Evolutionary conservation across 2,113 vertebrate genomes (phyloP).

Genomic region (Apteryx mantelli): DNA sequence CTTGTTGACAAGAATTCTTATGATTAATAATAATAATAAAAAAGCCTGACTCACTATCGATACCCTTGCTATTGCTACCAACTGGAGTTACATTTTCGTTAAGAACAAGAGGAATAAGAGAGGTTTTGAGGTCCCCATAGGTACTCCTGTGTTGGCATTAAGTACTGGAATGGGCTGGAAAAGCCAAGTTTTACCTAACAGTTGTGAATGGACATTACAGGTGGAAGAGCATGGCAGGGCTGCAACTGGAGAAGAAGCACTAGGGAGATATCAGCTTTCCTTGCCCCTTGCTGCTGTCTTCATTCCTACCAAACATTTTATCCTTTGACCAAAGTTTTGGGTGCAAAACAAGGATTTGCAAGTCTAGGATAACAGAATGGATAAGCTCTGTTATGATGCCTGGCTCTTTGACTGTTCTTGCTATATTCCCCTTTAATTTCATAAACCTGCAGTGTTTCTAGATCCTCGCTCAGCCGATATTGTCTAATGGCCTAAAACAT

Average conservation of each 20-base stretch:
- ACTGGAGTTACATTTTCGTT: conserved; percentile 7
- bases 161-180: not conserved
- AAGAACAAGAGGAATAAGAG: not conserved
- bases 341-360: not conserved
- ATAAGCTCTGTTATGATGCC: not conserved
- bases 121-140: conserved; percentile 10
- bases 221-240: not conserved
- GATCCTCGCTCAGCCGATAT: not conserved
- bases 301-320: not conserved
- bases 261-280: not conserved
- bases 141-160: not conserved
- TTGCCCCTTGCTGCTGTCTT: not conserved
- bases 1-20: conserved; percentile 60
- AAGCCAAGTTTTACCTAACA: not conserved
- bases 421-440: too few species aligned
- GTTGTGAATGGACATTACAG: not conserved
- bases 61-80: conserved; percentile 1
- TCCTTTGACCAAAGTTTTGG: not conserved
- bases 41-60: conserved; percentile 52
- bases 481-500: not conserved
- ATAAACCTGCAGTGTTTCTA: not conserved
- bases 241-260: not conserved
- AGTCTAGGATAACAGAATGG: not conserved
- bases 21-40: conserved; percentile 54
- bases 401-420: not conserved